phyloP scores from a whole-genome alignment of 2,113 vertebrate genomes.

The Pseudonaja textilis region DNA sequence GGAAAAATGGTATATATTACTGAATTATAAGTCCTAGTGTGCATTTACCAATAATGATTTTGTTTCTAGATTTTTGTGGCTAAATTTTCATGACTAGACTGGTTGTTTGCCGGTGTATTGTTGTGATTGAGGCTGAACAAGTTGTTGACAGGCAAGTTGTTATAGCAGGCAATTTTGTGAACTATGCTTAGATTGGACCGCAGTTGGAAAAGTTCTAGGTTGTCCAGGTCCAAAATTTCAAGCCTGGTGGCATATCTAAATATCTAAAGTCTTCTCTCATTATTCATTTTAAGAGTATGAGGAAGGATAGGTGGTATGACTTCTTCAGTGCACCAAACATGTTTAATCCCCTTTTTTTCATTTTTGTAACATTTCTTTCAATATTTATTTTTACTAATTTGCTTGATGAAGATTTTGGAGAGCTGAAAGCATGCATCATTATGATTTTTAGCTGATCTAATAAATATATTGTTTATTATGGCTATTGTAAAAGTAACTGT shows the following conservation, averaged over 20 bases:
- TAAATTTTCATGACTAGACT: not conserved
- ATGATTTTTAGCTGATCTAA: not conserved
- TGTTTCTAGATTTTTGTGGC: not conserved
- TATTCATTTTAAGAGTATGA: not conserved
- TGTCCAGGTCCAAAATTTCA: too few relatives aligned
- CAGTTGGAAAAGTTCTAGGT: too few relatives aligned
- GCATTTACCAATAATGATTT: not conserved
- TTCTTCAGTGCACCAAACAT: not conserved
- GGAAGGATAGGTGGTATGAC: not conserved
- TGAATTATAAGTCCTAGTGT: not conserved
- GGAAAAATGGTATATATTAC: not conserved
- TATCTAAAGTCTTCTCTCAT: not conserved
- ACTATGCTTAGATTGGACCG: too few relatives aligned
- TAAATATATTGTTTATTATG: not conserved
- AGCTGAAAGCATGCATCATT: not conserved
- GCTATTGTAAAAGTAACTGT: not conserved
- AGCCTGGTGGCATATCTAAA: too few relatives aligned
- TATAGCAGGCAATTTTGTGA: too few relatives aligned
- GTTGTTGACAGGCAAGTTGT: too few relatives aligned
- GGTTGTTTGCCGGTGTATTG: too few relatives aligned
- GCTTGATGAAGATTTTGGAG: not conserved
- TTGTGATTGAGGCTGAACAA: too few relatives aligned
- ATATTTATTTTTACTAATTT: not conserved
- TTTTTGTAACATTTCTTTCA: not conserved
- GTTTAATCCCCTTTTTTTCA: not conserved